Base-by-base conservation (phyloP, 2,888 invertebrate genomes). In the Eupithecia subfuscata region DNA sequence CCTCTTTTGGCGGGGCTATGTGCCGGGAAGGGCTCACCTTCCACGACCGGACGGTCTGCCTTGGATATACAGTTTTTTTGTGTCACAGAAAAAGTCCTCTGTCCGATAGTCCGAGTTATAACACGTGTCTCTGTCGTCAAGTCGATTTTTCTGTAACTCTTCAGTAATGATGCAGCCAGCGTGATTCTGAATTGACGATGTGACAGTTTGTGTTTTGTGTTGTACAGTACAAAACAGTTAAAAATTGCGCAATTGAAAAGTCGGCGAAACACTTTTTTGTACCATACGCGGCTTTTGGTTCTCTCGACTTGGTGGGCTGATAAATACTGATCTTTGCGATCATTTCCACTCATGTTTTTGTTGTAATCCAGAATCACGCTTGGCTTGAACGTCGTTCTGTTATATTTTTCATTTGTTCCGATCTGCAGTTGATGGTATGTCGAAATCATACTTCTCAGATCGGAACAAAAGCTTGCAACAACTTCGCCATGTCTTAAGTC, bases 1-100 rank as follows among this genome's bases (percentile, higher is more conserved):
- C 69, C 69, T 69, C 69, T 69, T 69, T 52, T 37, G 56, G 69
- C 52, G 30, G 18, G 56, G 69, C 69, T 69, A 69, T 12, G 56
- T 69, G 69, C 69, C n/a, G 69, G 52, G 22, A 60, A 60, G 56
- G 9, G 56, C 25, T 22, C 22, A 60, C 56, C 22, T 60, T 60
- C 56, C 0, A 60, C 56, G 56, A 60, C 56, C 22, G 56, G 56
- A 60, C 56, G 56, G 56, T 22, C 56, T 60, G 22, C 56, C 56
- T 22, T 56, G 56, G 56, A 18, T 16, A 22, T 60, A 25, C 56
- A 60, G 56, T 60, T 60, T 11, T 25, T 22, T 60, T 60, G 56
- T 60, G 1, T 60, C 11, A 60, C 56, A 25, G 56, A 25, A 60
- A 60, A 25, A 60, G 56, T 60, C n/a, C n/a, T n/a, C 56, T 60